Base-by-base conservation (phyloP, 2,888 invertebrate species). In the Heteropelma amictum region DNA sequence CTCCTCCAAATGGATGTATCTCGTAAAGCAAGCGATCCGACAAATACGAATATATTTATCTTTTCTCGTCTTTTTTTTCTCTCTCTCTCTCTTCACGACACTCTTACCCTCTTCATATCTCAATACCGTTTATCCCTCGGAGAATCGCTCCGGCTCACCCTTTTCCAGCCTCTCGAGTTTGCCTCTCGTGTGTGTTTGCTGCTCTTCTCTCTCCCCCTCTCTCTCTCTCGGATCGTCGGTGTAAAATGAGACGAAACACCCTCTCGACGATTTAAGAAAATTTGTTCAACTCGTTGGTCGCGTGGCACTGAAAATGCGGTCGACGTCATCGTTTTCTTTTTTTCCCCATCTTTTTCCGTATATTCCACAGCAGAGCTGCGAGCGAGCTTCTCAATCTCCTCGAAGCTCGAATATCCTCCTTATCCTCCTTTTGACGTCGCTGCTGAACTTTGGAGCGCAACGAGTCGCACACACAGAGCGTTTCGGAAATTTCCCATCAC, bases 1-100 rank as follows among this genome's bases (percentile, higher is more conserved):
- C 67, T 72, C 45, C 58, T 68, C 54, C 73, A 70, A 81, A 85
- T 82, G 78, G 82, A 84, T 83, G 84, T 81, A 81, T 77, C 82
- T 83, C 84, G 83, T 82, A 83, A 83, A 83, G 81, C 81, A 80
- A 83, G 80, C 80, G 79, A 82, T 80, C 82, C 83, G 83, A 84
- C 83, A 85, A 85, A 84, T 85, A 84, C 85, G 82, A 82, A 86
- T 86, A 79, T 82, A 82, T 73, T 76, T 72, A n/a, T n/a, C n/a
- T 45, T 23, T 56, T 35, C 14, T 49, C 33, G 28, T 53, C 68
- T 42, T 53, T 35, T 21, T 67, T 21, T 56, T 58, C 40, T 12
- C 35, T 30, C 40, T 45, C 60, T 60, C 60, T 65, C 28, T 47
- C 23, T 56, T 70, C 82, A 82, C 78, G 4, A 33, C 81, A 78